phyloP scores from a whole-genome alignment of 1,140 invertebrate genomes.

The Augochlora pura region DNA sequence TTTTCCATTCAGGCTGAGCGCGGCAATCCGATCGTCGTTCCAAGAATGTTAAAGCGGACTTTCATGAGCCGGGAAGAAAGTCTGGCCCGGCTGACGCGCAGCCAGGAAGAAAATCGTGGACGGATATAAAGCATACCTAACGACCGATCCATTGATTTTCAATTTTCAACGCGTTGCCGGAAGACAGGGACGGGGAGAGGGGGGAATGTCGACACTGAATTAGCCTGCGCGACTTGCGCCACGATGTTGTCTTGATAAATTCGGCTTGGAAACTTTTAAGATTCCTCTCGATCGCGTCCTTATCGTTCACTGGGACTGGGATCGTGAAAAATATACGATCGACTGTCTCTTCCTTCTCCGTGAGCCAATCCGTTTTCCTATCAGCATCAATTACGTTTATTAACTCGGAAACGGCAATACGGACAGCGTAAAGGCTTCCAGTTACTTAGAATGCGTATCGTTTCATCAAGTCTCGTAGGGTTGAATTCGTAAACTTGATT shows the following conservation, averaged over 20 bases:
- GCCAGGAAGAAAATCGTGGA: conserved; percentile 41
- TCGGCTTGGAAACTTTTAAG: conserved; percentile 24
- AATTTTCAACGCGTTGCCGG: conserved; percentile 51
- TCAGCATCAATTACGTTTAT: too few relatives aligned
- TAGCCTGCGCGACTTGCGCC: conserved; percentile 6
- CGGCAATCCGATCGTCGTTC: conserved; percentile 6
- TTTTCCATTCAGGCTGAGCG: conserved; percentile 52
- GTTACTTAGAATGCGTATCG: too few relatives aligned
- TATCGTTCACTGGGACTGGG: not conserved
- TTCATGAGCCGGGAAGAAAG: conserved; percentile 60
- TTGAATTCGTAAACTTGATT: too few relatives aligned
- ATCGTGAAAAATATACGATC: not conserved
- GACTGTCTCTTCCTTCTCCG: not conserved
- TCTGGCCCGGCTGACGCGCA: conserved; percentile 47
- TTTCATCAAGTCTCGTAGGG: too few relatives aligned
- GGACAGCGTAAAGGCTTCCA: too few relatives aligned
- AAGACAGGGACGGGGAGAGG: too few relatives aligned
- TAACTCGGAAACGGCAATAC: too few relatives aligned
- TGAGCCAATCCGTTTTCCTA: not conserved
- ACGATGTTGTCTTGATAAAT: conserved; percentile 18
- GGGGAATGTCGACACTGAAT: conserved; percentile 11
- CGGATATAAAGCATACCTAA: conserved; percentile 58
- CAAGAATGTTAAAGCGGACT: conserved; percentile 59
- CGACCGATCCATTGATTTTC: conserved; percentile 64
- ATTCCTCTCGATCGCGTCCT: not conserved